These are phyloP conservation scores for Drosophila anomalata DNA, from an alignment of 2,888 invertebrate genomes.

Conservation along the genomic window DNA sequence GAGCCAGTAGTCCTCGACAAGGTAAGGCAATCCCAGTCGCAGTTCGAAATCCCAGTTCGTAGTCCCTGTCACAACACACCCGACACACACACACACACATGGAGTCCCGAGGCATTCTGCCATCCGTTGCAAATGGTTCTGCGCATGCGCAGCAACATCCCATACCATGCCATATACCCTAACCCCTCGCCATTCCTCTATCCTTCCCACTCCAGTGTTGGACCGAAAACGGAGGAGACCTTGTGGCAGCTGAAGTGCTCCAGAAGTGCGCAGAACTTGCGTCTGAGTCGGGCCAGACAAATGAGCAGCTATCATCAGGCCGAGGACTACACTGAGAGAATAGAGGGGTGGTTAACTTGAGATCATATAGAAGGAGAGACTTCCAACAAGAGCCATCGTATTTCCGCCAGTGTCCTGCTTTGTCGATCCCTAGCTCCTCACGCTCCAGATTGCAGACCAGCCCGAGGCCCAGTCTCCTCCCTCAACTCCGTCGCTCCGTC, in stretches of 20 bases:
- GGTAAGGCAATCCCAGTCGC: conserved; percentile 32
- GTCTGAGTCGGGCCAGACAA: conserved; percentile 74
- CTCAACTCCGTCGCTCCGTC: not conserved
- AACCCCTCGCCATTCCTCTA: conserved; percentile 21
- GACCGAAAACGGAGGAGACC: conserved; percentile 37
- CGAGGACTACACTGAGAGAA: conserved; percentile 22
- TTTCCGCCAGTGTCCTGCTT: conserved; percentile 48
- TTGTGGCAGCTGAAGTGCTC: conserved; percentile 75
- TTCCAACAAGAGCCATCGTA: not conserved
- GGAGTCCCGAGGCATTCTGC: conserved; percentile 13
- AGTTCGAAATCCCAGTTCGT: conserved; percentile 27
- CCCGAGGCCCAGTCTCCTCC: conserved; percentile 11
- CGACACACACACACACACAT: conserved; percentile 34
- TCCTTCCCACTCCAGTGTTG: conserved; percentile 38
- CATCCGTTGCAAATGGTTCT: conserved; percentile 60
- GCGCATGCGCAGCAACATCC: conserved; percentile 56
- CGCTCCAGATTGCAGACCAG: conserved; percentile 52
- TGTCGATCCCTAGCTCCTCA: conserved; percentile 47
- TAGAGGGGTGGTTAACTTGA: not conserved
- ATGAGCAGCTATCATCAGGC: conserved; percentile 62
- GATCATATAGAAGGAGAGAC: not conserved
- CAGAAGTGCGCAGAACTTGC: conserved; percentile 78
- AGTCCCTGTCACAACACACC: conserved; percentile 54
- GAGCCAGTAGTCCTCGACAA: conserved; percentile 31
- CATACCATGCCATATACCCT: conserved; percentile 8